Evolutionary conservation across 2,113 vertebrate species (phyloP), one percentile per base, ranked within the genome.

Genomic region (Romanogobio albipinnatus): DNA sequence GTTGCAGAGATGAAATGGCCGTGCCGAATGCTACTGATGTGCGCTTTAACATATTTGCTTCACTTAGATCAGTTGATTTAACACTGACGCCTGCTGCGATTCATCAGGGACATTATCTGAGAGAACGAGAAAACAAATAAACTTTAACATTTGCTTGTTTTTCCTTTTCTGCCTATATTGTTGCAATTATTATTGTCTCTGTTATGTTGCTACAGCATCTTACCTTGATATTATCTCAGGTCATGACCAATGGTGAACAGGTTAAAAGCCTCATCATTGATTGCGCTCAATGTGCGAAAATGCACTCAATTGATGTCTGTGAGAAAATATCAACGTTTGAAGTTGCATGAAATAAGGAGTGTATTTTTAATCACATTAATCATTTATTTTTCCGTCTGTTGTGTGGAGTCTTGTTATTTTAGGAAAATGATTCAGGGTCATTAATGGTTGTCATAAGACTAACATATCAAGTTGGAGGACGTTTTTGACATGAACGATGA

Each of bases 11-110:
- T 92, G 88, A 92, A 92, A 88, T 86, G 86, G 89, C 91, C 91
- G 77, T 91, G 87, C 92, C 91, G 93, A 91, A 91, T 90, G 91
- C 91, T 91, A 92, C 93, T 93, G 90, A 93, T 94, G 93, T 90
- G 89, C 90, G 92, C 90, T 93, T 94, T 92, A 94, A 91, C 92
- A 92, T 92, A 92, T 94, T 94, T 93, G 91, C 90, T 91, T 93
- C 90, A 91, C 90, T 93, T 93, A 90, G 91, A 64, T 82, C 59
- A 36, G 24, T 45, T 78, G 82, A 86, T 88, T 84, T 86, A 86
- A 75, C 82, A 86, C 58, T 73, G 85, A 86, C 78, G 62, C 71
- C 78, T 85, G 45, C 71, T 43, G 45, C 47, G 19, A 39, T 75
- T 88, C 73, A 84, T 84, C 17, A 68, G 87, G 53, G 87, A 86